Percentiles rank a stretch among this genome's conserved stretches.
Evolutionary conservation across 2,797 vertebrate species (phyloP).

Genomic region (Fratercula arctica): DNA sequence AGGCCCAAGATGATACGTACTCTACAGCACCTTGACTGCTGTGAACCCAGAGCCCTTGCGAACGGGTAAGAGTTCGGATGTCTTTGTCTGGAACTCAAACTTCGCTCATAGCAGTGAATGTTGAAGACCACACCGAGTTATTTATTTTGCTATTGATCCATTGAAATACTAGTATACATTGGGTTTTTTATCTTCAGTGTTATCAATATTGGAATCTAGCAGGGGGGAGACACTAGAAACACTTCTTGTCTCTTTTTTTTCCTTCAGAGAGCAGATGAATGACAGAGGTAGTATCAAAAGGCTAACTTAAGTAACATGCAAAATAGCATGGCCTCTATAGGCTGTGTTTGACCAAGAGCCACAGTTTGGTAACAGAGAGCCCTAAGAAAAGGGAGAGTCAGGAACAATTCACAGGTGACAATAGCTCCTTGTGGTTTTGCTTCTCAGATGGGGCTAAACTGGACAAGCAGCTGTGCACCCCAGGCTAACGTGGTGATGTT

Average conservation of each 20-base stretch:
- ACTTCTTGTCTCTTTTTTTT: not conserved
- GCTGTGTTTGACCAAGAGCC: not conserved
- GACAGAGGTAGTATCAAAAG: not conserved
- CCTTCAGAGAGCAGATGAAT: not conserved
- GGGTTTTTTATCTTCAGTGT: not conserved
- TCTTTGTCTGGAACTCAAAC: not conserved
- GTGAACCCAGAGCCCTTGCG: not conserved
- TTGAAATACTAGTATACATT: not conserved
- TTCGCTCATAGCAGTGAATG: not conserved
- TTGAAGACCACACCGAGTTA: not conserved
- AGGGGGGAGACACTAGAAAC: not conserved
- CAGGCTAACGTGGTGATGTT: not conserved
- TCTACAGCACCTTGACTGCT: not conserved
- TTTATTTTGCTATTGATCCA: not conserved
- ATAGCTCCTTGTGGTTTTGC: not conserved
- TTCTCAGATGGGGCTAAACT: not conserved
- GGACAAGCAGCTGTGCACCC: not conserved
- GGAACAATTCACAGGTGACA: not conserved
- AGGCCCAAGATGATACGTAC: not conserved
- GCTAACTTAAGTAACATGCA: not conserved
- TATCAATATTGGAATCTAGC: not conserved
- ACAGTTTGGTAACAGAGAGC: not conserved
- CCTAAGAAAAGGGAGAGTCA: not conserved
- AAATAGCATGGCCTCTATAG: not conserved
- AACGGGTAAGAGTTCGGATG: not conserved